A percentile compares a stretch with the other conserved stretches of the same genome.
phyloP scores from a whole-genome alignment of 2,113 vertebrate species.

The Phylloscopus trochiloides region DNA sequence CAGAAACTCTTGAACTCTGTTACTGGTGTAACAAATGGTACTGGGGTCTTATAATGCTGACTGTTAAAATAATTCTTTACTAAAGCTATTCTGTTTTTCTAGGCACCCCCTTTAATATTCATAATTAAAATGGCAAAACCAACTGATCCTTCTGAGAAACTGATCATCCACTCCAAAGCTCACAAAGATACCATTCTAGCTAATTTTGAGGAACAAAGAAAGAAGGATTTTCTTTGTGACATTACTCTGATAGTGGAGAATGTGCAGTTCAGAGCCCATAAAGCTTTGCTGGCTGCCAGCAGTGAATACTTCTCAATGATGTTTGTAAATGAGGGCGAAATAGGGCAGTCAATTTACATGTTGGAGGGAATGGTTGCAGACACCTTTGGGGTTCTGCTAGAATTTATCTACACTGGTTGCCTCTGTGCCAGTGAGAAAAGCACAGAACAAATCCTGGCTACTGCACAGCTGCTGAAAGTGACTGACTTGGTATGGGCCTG shows the following conservation, averaged over 20 bases:
- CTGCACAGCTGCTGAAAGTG: conserved; percentile 87
- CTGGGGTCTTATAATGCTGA: background rate
- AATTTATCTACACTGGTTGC: conserved; percentile 92
- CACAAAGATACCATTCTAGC: conserved; percentile 85
- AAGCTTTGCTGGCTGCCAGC: conserved; percentile 92
- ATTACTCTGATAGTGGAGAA: conserved; percentile 90
- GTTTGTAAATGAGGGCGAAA: conserved; percentile 84
- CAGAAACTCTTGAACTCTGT: background rate
- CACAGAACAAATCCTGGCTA: conserved; percentile 83
- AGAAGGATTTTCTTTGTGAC: conserved; percentile 88
- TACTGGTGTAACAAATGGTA: background rate
- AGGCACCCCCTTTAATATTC: background rate
- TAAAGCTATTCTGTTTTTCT: conserved; percentile 18
- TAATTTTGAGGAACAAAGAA: conserved; percentile 86
- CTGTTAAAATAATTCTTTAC: background rate
- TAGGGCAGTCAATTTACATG: conserved; percentile 78
- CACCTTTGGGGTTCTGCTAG: conserved; percentile 82
- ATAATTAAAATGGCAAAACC: conserved; percentile 76
- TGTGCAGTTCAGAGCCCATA: conserved; percentile 90
- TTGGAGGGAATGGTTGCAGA: conserved; percentile 86
- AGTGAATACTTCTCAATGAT: conserved; percentile 93
- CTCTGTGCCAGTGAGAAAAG: conserved; percentile 80
- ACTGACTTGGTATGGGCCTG: conserved; percentile 84
- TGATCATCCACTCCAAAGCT: conserved; percentile 79
- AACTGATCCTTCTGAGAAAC: conserved; percentile 49